These are phyloP conservation scores for Trisateles emortualis DNA, from an alignment of 2,888 invertebrate genomes.

Conservation along the genomic window DNA sequence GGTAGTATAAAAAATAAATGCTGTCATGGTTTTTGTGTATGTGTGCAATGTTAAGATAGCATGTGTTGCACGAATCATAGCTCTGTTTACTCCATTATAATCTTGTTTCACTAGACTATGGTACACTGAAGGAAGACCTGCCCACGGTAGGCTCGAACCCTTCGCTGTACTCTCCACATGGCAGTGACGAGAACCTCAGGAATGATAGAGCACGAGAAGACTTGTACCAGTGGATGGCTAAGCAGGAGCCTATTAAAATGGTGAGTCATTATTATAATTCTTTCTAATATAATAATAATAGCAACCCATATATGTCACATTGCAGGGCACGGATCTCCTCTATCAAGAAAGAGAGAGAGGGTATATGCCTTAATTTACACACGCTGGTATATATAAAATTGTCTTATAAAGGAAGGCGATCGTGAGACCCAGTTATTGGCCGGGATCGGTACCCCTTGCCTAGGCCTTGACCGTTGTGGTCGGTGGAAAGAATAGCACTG, in stretches of 20 bases:
- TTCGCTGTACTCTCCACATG: slow-evolving; percentile 84
- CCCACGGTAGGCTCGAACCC: slow-evolving; percentile 90
- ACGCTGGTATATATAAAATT: too few species aligned
- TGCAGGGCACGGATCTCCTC: too few species aligned
- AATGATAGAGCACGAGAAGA: slow-evolving; percentile 92
- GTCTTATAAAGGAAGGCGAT: too few species aligned
- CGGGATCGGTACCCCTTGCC: too few species aligned
- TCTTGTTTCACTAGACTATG: slow-evolving; percentile 87
- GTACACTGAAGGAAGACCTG: slow-evolving; percentile 90
- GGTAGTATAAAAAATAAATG: too few species aligned
- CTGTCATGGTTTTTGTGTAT: background rate
- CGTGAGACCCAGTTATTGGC: too few species aligned
- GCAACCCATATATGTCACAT: too few species aligned
- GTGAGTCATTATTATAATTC: slow-evolving; percentile 50
- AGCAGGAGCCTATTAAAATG: slow-evolving; percentile 90
- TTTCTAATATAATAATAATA: background rate
- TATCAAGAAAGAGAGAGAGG: too few species aligned
- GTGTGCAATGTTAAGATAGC: background rate
- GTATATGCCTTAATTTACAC: too few species aligned
- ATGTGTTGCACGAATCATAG: background rate
- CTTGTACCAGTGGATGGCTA: slow-evolving; percentile 98
- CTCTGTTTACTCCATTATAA: background rate
- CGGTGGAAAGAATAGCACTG: too few species aligned
- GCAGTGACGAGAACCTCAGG: slow-evolving; percentile 81
- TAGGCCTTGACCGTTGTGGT: too few species aligned